Conservation (phyloP, 1,140 invertebrate species). For the Scaptomyza hsui region DNA sequence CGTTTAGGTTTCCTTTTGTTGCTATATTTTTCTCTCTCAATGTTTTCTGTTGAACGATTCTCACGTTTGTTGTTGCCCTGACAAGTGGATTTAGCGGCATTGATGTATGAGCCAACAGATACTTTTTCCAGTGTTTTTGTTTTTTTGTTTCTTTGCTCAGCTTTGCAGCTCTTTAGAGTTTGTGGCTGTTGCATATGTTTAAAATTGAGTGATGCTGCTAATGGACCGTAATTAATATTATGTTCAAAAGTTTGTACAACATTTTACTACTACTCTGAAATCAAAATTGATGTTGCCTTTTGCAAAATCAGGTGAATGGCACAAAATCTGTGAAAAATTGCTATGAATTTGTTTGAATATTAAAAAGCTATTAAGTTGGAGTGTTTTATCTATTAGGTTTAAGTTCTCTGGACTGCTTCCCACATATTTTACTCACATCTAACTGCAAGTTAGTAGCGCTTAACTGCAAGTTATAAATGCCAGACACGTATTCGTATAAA, state of each 20-base stretch:
- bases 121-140: slow-evolving; percentile 76
- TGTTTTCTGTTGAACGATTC: slow-evolving; percentile 55
- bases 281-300: slow-evolving; percentile 2
- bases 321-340: slow-evolving; percentile 9
- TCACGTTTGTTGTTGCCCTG: slow-evolving; percentile 78
- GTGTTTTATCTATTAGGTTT: no score
- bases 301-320: slow-evolving; percentile 32
- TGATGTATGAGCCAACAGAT: slow-evolving; percentile 79
- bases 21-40: slow-evolving; percentile 21
- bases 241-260: slow-evolving; percentile 19
- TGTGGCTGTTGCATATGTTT: slow-evolving; percentile 55
- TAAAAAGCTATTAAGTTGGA: background rate
- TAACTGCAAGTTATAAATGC: slow-evolving; percentile 27
- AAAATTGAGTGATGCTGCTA: slow-evolving; percentile 76
- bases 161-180: background rate
- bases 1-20: slow-evolving; percentile 46
- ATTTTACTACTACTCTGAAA: slow-evolving; percentile 21
- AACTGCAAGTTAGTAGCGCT: background rate
- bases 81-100: slow-evolving; percentile 82
- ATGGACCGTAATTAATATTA: slow-evolving; percentile 74
- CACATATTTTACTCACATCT: background rate
- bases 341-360: slow-evolving; percentile 9
- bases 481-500: slow-evolving; percentile 27
- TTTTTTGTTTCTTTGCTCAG: slow-evolving; percentile 38
- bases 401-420: background rate